phyloP scores from a whole-genome alignment of 1,140 invertebrate genomes.

The Heliothis virescens region DNA sequence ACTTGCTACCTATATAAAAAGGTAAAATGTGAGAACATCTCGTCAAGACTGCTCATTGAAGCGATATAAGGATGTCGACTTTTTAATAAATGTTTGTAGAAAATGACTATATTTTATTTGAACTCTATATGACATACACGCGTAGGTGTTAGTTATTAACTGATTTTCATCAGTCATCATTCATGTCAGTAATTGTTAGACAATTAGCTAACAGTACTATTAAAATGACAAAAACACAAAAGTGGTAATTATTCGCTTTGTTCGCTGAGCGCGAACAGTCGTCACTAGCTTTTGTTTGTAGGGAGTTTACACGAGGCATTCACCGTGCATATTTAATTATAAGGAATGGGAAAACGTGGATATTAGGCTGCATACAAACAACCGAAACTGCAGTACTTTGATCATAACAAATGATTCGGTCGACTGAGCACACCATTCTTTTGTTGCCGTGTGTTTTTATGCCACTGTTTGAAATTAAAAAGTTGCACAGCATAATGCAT shows the following conservation, averaged over 20 bases:
- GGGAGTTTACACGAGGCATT: background rate
- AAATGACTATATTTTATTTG: too few species aligned
- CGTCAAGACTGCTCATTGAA: constrained; percentile 1
- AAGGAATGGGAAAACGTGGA: background rate
- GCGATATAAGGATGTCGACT: background rate
- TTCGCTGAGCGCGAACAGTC: background rate
- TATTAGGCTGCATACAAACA: background rate
- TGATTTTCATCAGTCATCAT: constrained; percentile 9
- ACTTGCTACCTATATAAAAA: background rate
- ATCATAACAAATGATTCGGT: background rate
- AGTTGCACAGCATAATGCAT: too few species aligned
- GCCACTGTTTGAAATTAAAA: background rate
- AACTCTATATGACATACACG: background rate
- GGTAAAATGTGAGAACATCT: background rate
- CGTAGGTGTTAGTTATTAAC: constrained; percentile 1
- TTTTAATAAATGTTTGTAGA: too few species aligned
- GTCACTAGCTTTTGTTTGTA: background rate
- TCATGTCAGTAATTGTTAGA: background rate
- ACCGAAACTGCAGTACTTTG: background rate
- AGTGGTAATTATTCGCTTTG: background rate
- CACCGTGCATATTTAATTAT: background rate
- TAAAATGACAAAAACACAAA: background rate
- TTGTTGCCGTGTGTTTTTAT: background rate
- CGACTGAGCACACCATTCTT: background rate
- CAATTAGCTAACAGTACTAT: constrained; percentile 4